Conservation (phyloP, 2,797 vertebrate species). For the Tinamus major region DNA sequence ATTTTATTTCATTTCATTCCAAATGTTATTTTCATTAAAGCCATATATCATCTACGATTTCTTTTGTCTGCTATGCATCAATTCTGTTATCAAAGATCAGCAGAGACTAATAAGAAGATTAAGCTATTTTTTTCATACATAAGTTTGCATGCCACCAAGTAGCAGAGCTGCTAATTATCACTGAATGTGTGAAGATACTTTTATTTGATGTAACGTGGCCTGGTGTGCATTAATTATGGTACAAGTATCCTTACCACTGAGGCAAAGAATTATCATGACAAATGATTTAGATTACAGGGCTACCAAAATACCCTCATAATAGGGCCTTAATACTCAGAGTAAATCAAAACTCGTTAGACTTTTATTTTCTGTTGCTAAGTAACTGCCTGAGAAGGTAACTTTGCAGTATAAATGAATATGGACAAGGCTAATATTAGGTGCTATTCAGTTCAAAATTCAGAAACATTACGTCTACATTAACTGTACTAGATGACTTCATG, state of each 20-base stretch:
- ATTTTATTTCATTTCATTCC: not conserved
- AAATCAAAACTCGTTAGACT: slow-evolving; percentile 56
- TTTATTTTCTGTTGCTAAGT: slow-evolving; percentile 70
- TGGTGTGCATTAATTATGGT: slow-evolving; percentile 70
- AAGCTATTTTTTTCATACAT: slow-evolving; percentile 62
- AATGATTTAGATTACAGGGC: slow-evolving; percentile 64
- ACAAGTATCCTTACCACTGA: slow-evolving; percentile 66
- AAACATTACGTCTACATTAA: slow-evolving; percentile 11
- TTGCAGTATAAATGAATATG: slow-evolving; percentile 52
- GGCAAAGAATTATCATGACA: slow-evolving; percentile 66
- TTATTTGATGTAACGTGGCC: slow-evolving; percentile 66
- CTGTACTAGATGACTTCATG: slow-evolving; percentile 13
- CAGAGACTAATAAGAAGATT: slow-evolving; percentile 67
- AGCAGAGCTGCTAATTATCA: slow-evolving; percentile 74
- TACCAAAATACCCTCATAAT: slow-evolving; percentile 55
- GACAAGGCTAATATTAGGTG: slow-evolving; percentile 19
- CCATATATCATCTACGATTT: not conserved
- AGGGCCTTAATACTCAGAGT: slow-evolving; percentile 28
- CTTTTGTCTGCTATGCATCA: slow-evolving; percentile 5
- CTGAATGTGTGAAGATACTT: slow-evolving; percentile 69
- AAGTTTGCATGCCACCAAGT: slow-evolving; percentile 61
- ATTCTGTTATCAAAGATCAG: slow-evolving; percentile 56
- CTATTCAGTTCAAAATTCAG: slow-evolving; percentile 51
- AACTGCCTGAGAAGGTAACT: slow-evolving; percentile 64
- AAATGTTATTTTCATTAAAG: not conserved